Evolutionary conservation across 30 jellyfish, hydroid and myxozoan species (phyloP).

Genomic region (Mastigias papua): DNA sequence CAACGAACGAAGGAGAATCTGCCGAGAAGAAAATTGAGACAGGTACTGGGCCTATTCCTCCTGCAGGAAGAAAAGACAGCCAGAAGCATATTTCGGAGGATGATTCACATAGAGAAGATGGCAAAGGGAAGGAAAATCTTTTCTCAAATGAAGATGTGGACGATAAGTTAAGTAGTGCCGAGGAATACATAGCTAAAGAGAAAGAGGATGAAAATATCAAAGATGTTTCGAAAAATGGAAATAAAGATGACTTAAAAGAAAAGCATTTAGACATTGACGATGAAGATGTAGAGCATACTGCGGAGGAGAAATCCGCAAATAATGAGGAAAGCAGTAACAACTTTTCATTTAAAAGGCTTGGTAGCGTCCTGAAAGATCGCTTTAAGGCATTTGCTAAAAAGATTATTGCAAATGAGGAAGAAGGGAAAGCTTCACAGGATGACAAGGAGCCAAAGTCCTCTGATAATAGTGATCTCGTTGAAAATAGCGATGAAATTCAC

Average conservation of each 20-base stretch:
- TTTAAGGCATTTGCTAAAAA: slow-evolving; percentile 60
- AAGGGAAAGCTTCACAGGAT: background rate
- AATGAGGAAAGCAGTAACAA: background rate
- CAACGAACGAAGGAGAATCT: background rate
- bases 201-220: background rate
- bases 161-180: background rate
- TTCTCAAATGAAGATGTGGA: background rate
- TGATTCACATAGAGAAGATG: background rate
- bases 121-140: background rate
- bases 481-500: background rate
- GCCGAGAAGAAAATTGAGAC: slow-evolving; percentile 1
- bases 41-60: slow-evolving; percentile 26
- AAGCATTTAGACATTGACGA: background rate
- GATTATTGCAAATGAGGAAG: slow-evolving; percentile 26
- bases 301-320: background rate
- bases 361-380: slow-evolving; percentile 60
- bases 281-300: background rate
- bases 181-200: background rate
- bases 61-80: slow-evolving; percentile 47
- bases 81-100: slow-evolving; percentile 3
- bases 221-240: background rate
- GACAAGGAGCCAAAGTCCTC: background rate
- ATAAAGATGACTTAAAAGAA: background rate
- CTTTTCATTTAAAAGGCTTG: slow-evolving; percentile 35
- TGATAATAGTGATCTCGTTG: background rate